Evolutionary conservation across 1,140 invertebrate genomes (phyloP), one percentile per base, ranked within the genome.

Genomic region (Papilio helenus): DNA sequence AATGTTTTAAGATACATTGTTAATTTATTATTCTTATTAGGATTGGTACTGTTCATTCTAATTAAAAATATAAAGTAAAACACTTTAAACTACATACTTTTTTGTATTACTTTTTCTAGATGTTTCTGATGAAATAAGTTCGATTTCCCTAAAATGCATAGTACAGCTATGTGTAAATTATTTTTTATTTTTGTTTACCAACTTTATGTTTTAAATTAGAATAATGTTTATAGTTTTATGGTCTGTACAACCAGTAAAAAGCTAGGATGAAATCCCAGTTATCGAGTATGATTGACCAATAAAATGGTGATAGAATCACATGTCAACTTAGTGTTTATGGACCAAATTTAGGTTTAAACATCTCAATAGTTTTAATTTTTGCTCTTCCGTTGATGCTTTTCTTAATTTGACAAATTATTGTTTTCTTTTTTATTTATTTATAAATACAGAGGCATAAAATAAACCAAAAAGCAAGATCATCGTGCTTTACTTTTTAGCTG

Each of bases 401-500:
- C 23, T 10, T n/a, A 9, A 10, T 26, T 61, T 61, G 10, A 26
- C 23, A 61, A 61, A 23, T 61, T 26, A 5, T 68, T 68, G 2
- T 68, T 65, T n/a, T n/a, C n/a, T n/a, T n/a, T 58, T 23, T 58
- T 58, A 1, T 58, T 58, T 58, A 58, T 58, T 68, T 68, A 34
- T 68, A 68, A 26, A 34, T 34, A 68, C 26, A 68, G 61, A 68
- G 61, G 61, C 61, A 68, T 68, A 68, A 68, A 68, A 34, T 34
- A 68, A 68, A 68, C 61, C 61, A 68, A 68, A 68, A 68, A 68
- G 61, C 61, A 68, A 68, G 23, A 14, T 68, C 61, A 68, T 68
- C 26, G 26, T 68, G 61, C 61, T 68, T 68, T 68, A 68, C 61
- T 68, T 68, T 68, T 34, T 68, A 68, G 23, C 26, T 29, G 58